These are phyloP conservation scores for Rhinoptilus africanus DNA, from an alignment of 2,113 vertebrate species.

Conservation along the genomic window DNA sequence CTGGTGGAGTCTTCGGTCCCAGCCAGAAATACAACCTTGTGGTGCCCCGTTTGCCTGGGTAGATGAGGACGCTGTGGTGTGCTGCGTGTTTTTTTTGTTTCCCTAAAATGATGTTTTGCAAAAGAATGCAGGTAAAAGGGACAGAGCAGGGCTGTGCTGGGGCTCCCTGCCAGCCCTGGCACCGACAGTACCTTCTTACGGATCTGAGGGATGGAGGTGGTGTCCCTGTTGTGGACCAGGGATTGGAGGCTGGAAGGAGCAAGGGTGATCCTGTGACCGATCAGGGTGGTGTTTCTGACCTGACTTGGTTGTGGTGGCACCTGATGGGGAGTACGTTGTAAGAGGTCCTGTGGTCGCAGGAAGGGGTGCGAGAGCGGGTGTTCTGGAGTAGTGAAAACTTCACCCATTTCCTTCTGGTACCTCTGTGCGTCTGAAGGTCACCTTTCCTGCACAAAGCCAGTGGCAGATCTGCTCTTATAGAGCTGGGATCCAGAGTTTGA, in stretches of 20 bases:
- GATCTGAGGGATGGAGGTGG: neutral
- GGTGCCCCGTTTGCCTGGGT: neutral
- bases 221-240: neutral
- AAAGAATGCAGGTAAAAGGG: neutral
- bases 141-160: neutral
- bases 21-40: neutral
- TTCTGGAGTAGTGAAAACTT: neutral
- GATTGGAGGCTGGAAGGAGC: neutral
- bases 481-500: neutral
- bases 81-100: neutral
- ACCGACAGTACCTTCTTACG: neutral
- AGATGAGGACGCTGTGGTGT: neutral
- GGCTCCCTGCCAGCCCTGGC: neutral
- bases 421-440: neutral
- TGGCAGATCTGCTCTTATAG: neutral
- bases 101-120: neutral
- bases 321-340: accelerated
- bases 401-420: neutral
- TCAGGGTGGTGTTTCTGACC: neutral
- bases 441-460: neutral
- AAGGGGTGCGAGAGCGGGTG: neutral
- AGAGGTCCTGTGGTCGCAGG: neutral
- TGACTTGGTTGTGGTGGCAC: neutral
- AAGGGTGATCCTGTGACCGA: neutral
- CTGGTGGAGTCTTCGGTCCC: neutral